Evolutionary conservation across 2,888 invertebrate species (phyloP).

Genomic region (Sarcophaga rosellei): DNA sequence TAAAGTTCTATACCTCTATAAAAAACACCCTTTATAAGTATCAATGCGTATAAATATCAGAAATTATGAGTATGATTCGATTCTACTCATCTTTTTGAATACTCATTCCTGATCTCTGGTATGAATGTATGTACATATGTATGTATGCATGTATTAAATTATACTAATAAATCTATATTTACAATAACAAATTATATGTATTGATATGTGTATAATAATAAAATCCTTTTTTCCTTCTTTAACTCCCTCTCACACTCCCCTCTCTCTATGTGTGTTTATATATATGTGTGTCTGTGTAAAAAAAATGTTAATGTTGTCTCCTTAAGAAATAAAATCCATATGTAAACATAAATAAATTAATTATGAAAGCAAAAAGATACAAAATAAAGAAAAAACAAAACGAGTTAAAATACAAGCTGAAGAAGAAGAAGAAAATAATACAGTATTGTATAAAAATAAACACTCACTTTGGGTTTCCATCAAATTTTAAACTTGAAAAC

Average conservation of each 20-base stretch:
- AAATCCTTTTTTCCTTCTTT: too few relatives aligned
- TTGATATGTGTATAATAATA: too few relatives aligned
- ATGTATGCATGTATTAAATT: too few relatives aligned
- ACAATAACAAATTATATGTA: too few relatives aligned
- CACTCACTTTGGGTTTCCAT: slow-evolving; percentile 64
- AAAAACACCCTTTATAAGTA: too few relatives aligned
- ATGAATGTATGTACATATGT: too few relatives aligned
- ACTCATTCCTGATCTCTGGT: too few relatives aligned
- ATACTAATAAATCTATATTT: too few relatives aligned
- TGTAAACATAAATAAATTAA: not conserved
- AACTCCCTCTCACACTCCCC: not conserved
- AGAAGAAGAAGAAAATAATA: not conserved
- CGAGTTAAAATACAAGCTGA: not conserved
- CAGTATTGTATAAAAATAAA: slow-evolving; percentile 24
- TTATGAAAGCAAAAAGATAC: not conserved
- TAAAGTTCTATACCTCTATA: too few relatives aligned
- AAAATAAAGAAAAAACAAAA: not conserved
- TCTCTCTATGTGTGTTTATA: slow-evolving; percentile 12
- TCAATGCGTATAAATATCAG: too few relatives aligned
- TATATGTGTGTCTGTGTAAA: slow-evolving; percentile 14
- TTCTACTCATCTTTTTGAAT: too few relatives aligned
- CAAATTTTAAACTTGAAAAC: slow-evolving; percentile 32
- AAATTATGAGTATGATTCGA: too few relatives aligned
- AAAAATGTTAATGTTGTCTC: slow-evolving; percentile 43
- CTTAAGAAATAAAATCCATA: slow-evolving; percentile 32